Evolutionary conservation across 2,113 vertebrate genomes (phyloP).

Genomic region (Otocyon megalotis): DNA sequence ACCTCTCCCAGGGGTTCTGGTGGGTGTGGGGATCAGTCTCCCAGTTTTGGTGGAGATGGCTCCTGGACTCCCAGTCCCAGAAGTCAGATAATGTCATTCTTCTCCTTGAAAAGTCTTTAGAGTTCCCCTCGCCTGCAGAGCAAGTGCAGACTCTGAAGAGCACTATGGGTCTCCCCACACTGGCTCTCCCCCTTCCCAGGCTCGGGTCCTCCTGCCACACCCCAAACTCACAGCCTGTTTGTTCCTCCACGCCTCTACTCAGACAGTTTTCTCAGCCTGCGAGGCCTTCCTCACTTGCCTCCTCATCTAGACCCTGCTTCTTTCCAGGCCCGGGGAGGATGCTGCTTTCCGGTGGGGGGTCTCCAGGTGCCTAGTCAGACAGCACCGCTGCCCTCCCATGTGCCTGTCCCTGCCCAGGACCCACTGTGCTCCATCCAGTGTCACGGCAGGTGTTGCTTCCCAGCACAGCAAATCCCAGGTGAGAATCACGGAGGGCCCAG

Average conservation of each 20-base stretch:
- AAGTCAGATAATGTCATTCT: too few species aligned
- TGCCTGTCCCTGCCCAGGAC: background rate
- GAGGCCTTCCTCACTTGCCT: background rate
- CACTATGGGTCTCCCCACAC: rapidly evolving
- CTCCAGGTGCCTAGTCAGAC: background rate
- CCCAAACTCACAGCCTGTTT: too few species aligned
- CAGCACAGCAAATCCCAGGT: background rate
- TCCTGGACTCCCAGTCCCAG: background rate
- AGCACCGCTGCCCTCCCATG: rapidly evolving
- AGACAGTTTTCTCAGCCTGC: background rate
- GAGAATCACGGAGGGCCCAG: background rate
- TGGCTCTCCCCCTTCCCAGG: background rate
- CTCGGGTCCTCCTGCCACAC: background rate
- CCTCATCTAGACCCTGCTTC: rapidly evolving
- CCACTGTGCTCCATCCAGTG: rapidly evolving
- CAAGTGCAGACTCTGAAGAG: background rate
- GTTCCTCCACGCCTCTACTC: rapidly evolving
- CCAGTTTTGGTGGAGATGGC: background rate
- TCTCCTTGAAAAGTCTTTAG: background rate
- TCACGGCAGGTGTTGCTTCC: rapidly evolving
- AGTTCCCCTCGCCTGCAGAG: background rate
- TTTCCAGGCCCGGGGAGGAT: background rate
- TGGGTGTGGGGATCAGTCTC: background rate
- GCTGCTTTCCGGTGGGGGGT: too few species aligned
- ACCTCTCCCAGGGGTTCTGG: background rate